Conservation (phyloP, 2,113 vertebrate species). For the Crotalus viridis region DNA sequence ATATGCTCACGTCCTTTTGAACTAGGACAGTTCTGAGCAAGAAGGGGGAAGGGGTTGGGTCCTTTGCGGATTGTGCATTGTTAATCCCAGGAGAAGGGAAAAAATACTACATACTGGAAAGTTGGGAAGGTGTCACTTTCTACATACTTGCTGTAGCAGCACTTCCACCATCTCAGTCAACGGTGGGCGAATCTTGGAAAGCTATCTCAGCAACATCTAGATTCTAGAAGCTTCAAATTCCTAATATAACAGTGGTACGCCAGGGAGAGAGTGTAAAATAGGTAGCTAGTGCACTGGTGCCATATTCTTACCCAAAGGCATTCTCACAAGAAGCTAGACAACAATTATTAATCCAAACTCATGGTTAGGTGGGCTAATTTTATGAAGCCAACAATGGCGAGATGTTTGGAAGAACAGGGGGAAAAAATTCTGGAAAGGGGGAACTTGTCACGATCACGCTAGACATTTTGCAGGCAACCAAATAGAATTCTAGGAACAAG, state of each 20-base stretch:
- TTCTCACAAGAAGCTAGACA: not conserved
- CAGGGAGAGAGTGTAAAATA: not conserved
- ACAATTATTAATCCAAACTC: not conserved
- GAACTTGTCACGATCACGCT: not conserved
- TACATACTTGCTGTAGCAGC: not conserved
- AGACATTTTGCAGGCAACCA: not conserved
- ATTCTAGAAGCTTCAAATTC: not conserved
- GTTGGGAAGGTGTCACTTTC: not conserved
- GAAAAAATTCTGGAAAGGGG: not conserved
- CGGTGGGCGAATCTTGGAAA: not conserved
- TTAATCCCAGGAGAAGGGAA: not conserved
- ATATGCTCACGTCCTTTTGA: not conserved
- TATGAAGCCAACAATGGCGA: not conserved
- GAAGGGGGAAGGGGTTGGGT: not conserved
- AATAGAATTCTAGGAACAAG: not conserved
- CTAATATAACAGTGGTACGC: not conserved
- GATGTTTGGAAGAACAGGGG: not conserved
- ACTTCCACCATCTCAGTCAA: not conserved
- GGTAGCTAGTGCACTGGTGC: not conserved
- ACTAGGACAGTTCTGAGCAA: not conserved
- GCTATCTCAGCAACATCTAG: not conserved
- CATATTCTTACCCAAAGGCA: not conserved
- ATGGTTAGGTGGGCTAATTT: not conserved
- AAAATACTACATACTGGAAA: not conserved
- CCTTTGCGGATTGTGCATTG: not conserved